These are phyloP conservation scores for Xerus inauris DNA, from an alignment of 2,113 vertebrate species.

Conservation along the genomic window DNA sequence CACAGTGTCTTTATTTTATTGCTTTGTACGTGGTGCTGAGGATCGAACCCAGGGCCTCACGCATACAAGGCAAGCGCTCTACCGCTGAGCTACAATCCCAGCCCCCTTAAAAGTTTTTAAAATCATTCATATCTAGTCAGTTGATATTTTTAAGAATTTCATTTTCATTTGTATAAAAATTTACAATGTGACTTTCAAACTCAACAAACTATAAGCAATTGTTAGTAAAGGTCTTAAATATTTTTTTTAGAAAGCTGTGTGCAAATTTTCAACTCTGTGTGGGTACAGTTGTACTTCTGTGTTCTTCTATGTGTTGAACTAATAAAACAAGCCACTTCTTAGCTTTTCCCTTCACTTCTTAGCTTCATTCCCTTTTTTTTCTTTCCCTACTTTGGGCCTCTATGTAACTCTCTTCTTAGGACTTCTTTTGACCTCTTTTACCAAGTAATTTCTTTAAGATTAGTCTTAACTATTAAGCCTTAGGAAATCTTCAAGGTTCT, in stretches of 20 bases:
- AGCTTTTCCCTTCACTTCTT: neutral
- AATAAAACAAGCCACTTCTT: neutral
- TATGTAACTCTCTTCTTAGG: neutral
- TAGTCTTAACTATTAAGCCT: neutral
- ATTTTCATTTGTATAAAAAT: neutral
- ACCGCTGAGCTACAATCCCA: too few relatives aligned
- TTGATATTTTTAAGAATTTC: neutral
- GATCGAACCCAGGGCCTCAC: too few relatives aligned
- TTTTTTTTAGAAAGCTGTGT: neutral
- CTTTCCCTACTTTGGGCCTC: neutral
- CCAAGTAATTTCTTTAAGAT: neutral
- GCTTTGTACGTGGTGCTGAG: too few relatives aligned
- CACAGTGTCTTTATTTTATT: too few relatives aligned
- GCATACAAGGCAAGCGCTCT: too few relatives aligned
- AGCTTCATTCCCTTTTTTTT: constrained; percentile 5
- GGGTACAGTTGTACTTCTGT: neutral
- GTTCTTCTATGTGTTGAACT: neutral
- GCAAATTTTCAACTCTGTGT: neutral
- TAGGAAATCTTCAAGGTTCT: neutral
- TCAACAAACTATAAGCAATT: neutral
- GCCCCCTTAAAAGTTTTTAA: neutral
- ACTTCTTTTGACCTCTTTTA: neutral
- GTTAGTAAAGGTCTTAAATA: neutral
- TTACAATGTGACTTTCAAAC: neutral
- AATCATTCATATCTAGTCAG: neutral